Conservation (phyloP, 2,113 vertebrate species). For the Gnathonemus longibarbis region DNA sequence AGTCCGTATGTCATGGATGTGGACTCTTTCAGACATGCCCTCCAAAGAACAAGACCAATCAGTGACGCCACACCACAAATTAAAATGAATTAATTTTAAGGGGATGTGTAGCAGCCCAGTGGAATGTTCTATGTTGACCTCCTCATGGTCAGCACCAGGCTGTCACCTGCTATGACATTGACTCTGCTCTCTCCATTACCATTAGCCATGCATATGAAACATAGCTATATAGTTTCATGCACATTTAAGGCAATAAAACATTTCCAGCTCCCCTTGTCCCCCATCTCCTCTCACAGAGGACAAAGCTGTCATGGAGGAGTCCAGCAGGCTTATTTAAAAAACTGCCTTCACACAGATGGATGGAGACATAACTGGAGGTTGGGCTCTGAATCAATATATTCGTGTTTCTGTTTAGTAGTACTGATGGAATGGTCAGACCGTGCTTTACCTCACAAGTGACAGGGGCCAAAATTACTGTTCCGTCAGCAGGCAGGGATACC, state of each 20-base stretch:
- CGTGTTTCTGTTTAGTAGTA: slow-evolving; percentile 17
- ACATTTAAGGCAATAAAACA: background rate
- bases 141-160: background rate
- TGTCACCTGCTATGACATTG: background rate
- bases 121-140: background rate
- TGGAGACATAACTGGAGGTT: background rate
- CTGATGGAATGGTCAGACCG: slow-evolving; percentile 18
- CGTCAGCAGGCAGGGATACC: background rate
- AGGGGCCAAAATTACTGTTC: background rate
- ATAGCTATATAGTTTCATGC: background rate
- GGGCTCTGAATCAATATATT: background rate
- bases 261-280: background rate
- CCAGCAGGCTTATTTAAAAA: slow-evolving; percentile 35
- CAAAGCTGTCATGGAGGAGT: slow-evolving; percentile 26
- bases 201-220: background rate
- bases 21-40: background rate
- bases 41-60: background rate
- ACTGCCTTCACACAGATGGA: slow-evolving; percentile 28
- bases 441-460: slow-evolving; percentile 10
- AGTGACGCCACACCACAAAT: background rate
- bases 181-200: background rate
- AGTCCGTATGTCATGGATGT: background rate
- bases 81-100: background rate
- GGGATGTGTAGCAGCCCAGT: background rate
- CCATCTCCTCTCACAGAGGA: slow-evolving; percentile 21